These are phyloP conservation scores for Synergus gifuensis DNA, from an alignment of 2,888 invertebrate species.

Conservation along the genomic window DNA sequence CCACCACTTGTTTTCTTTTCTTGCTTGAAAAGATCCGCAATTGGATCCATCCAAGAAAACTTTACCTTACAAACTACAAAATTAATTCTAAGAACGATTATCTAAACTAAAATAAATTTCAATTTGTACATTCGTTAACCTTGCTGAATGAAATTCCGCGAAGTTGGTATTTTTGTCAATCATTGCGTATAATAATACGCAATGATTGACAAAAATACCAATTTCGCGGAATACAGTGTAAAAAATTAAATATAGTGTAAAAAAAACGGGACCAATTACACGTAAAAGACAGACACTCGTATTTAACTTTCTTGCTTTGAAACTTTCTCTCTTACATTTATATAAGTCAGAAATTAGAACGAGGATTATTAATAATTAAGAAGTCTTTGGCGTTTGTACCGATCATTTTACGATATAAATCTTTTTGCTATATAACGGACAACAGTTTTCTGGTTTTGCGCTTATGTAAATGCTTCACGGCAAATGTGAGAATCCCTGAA, in stretches of 20 bases:
- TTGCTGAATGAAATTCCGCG: conserved; percentile 36
- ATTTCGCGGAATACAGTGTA: too few relatives aligned
- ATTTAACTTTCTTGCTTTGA: not conserved
- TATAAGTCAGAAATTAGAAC: not conserved
- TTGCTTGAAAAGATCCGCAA: not conserved
- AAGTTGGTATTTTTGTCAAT: conserved; percentile 35
- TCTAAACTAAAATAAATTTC: conserved; percentile 35
- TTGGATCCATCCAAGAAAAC: conserved; percentile 9
- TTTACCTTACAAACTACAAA: not conserved
- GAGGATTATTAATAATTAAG: conserved; percentile 66
- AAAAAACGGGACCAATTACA: conserved; percentile 31
- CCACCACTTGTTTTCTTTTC: not conserved
- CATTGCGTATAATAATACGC: conserved; percentile 27
- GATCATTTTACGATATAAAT: conserved; percentile 59
- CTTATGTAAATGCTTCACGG: conserved; percentile 32
- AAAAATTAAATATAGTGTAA: conserved; percentile 1
- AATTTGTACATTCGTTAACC: conserved; percentile 32
- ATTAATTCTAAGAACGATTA: not conserved
- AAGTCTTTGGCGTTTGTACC: conserved; percentile 76
- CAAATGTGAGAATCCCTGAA: conserved; percentile 26
- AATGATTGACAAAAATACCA: too few relatives aligned
- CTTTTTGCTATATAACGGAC: conserved; percentile 26
- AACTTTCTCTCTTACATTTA: not conserved
- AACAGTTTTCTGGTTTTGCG: conserved; percentile 10
- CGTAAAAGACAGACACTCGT: conserved; percentile 6